These are phyloP conservation scores for Chiloscyllium punctatum DNA, from an alignment of 2,797 vertebrate genomes.

Conservation along the genomic window DNA sequence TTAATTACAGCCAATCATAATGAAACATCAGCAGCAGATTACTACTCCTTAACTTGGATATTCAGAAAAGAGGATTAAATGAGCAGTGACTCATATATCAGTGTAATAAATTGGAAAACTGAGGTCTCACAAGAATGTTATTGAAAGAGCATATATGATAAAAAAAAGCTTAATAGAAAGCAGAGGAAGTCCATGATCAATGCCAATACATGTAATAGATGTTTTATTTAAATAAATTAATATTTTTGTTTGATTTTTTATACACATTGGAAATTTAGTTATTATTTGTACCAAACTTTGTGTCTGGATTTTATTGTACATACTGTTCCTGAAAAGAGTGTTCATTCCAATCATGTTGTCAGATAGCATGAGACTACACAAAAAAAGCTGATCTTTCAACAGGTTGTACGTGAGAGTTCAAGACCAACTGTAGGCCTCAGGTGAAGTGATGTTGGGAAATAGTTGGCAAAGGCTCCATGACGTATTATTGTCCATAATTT, in stretches of 20 bases:
- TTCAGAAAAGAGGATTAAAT: neutral
- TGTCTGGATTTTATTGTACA: neutral
- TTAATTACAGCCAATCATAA: neutral
- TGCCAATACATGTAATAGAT: neutral
- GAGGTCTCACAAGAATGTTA: neutral
- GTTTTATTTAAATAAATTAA: neutral
- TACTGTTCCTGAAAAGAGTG: neutral
- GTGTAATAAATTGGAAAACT: neutral
- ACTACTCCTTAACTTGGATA: neutral
- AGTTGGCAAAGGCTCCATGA: neutral
- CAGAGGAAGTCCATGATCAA: neutral
- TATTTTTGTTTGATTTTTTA: neutral
- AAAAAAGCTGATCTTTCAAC: neutral
- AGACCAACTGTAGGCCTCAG: neutral
- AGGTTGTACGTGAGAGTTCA: neutral
- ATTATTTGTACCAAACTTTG: neutral
- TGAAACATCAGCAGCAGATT: neutral
- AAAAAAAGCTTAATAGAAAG: neutral
- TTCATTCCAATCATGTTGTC: neutral
- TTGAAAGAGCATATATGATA: neutral
- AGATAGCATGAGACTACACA: neutral
- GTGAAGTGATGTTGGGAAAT: neutral
- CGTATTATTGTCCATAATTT: neutral
- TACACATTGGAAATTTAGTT: neutral
- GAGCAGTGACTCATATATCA: neutral